Evolutionary conservation across 2,888 invertebrate species (phyloP).

Genomic region (Cerceris rybyensis): DNA sequence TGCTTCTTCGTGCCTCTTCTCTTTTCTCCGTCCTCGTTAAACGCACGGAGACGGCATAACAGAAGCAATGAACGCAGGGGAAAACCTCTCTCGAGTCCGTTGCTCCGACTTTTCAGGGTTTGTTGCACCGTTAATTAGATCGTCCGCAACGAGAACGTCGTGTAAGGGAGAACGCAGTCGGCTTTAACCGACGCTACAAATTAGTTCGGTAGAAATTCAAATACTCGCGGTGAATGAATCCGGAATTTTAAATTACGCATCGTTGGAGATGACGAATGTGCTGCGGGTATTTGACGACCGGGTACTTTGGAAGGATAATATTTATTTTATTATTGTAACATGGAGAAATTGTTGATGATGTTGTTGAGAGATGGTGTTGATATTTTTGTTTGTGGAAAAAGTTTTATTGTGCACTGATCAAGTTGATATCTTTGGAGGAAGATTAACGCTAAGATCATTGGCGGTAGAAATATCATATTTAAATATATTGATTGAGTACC

Average conservation of each 20-base stretch:
- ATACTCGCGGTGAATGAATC: not conserved
- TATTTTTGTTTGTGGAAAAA: too few species aligned
- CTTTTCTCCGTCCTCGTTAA: slow-evolving; percentile 43
- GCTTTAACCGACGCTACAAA: slow-evolving; percentile 16
- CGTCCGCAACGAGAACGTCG: slow-evolving; percentile 44
- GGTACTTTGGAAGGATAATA: too few species aligned
- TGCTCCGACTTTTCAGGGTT: slow-evolving; percentile 54
- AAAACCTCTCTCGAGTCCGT: slow-evolving; percentile 48
- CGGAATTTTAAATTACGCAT: not conserved
- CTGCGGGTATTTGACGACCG: too few species aligned
- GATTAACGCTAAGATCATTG: too few species aligned
- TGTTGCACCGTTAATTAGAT: slow-evolving; percentile 59
- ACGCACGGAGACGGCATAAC: slow-evolving; percentile 9
- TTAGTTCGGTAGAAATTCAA: slow-evolving; percentile 17
- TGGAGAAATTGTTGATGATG: too few species aligned
- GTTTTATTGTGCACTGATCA: too few species aligned
- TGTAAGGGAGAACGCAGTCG: slow-evolving; percentile 1
- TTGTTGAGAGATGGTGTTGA: too few species aligned
- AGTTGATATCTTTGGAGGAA: too few species aligned
- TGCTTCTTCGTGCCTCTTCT: slow-evolving; percentile 31
- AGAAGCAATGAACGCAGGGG: slow-evolving; percentile 9
- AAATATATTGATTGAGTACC: too few species aligned
- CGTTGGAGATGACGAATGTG: too few species aligned
- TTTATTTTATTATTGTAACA: too few species aligned
- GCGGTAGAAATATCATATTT: too few species aligned